A percentile compares a stretch with the other conserved stretches of the same genome.
These are phyloP conservation scores for Geococcyx californianus DNA, from an alignment of 2,113 vertebrate species.

Conservation along the genomic window DNA sequence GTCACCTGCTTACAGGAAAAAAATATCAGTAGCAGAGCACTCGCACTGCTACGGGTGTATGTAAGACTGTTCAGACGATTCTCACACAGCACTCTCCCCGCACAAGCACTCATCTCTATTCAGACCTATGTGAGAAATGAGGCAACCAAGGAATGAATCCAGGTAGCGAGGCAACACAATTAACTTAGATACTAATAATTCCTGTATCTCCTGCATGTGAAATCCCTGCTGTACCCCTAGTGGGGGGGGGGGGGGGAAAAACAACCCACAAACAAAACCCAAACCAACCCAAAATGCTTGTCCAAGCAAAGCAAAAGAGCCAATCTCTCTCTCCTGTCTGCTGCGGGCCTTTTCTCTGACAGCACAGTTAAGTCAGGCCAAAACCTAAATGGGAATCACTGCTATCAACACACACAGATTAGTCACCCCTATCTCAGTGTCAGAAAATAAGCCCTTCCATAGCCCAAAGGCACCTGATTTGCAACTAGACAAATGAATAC, in stretches of 20 bases:
- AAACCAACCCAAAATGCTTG: constrained; percentile 28
- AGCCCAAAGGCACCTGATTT: constrained; percentile 59
- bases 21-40: constrained; percentile 55
- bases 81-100: constrained; percentile 57
- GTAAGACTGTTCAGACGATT: constrained; percentile 53
- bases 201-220: constrained; percentile 56
- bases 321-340: constrained; percentile 32
- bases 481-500: constrained; percentile 38
- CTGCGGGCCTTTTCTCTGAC: constrained; percentile 54
- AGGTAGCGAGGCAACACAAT: constrained; percentile 67
- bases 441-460: constrained; percentile 47
- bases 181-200: constrained; percentile 61
- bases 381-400: constrained; percentile 19
- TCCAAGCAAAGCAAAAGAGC: constrained; percentile 56
- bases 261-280: background rate
- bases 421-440: constrained; percentile 21
- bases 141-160: constrained; percentile 60
- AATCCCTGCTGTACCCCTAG: constrained; percentile 58
- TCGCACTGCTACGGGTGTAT: constrained; percentile 42
- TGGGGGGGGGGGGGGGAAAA: background rate
- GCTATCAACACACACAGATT: constrained; percentile 39
- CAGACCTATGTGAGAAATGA: constrained; percentile 67
- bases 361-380: constrained; percentile 19
- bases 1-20: constrained; percentile 70
- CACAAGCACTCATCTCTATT: constrained; percentile 53